Evolutionary conservation across 2,888 invertebrate genomes (phyloP).

Genomic region (Eugnorisma glareosa): DNA sequence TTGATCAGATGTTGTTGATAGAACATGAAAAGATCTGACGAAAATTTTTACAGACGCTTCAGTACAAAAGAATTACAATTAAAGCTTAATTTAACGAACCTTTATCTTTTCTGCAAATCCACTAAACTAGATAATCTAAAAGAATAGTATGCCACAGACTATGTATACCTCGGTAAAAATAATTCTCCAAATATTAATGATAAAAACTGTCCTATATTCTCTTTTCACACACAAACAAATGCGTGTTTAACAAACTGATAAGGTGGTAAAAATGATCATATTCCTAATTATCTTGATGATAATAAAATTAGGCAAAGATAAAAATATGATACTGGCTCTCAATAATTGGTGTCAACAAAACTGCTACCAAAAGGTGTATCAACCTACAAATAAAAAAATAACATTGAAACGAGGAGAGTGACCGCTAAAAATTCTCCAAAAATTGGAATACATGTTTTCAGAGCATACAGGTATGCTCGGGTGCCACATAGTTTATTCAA

Average conservation of each 20-base stretch:
- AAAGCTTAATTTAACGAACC: neutral
- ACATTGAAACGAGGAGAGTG: neutral
- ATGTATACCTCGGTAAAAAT: neutral
- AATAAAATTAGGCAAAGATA: constrained; percentile 40
- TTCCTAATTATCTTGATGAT: constrained; percentile 45
- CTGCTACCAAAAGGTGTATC: neutral
- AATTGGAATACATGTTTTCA: neutral
- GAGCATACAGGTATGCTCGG: neutral
- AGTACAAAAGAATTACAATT: neutral
- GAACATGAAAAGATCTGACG: neutral
- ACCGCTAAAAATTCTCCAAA: neutral
- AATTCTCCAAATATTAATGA: constrained; percentile 27
- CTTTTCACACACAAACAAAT: constrained; percentile 35
- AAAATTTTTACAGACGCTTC: neutral
- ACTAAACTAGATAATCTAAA: constrained; percentile 11
- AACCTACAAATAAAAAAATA: neutral
- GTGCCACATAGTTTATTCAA: neutral
- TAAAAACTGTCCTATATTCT: constrained; percentile 37
- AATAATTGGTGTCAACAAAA: constrained; percentile 19
- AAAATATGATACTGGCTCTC: neutral
- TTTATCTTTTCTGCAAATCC: neutral
- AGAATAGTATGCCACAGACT: neutral
- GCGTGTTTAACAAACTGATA: constrained; percentile 42
- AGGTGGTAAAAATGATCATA: constrained; percentile 48
- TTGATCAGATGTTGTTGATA: neutral